phyloP scores from a whole-genome alignment of 2,797 vertebrate species.

The Lophura swinhoii region DNA sequence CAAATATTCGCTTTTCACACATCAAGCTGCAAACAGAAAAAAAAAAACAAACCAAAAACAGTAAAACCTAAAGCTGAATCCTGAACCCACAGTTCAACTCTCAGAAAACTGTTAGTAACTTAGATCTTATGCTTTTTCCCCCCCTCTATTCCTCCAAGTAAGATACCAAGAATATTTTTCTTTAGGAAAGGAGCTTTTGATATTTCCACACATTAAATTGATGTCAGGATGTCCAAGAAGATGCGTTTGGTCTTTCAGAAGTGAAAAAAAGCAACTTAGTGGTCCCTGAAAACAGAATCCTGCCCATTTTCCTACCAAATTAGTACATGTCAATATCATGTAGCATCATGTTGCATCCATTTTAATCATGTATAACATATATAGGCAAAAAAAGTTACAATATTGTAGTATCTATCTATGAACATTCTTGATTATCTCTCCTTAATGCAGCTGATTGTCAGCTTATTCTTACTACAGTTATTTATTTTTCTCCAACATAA shows the following conservation, averaged over 20 bases:
- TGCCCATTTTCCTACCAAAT: background rate
- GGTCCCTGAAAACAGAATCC: background rate
- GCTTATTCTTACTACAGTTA: background rate
- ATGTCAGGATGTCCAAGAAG: background rate
- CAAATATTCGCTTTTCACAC: slow-evolving; percentile 99
- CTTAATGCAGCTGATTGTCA: background rate
- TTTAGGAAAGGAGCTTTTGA: background rate
- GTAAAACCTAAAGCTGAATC: background rate
- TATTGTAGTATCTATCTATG: background rate
- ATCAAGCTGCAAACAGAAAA: slow-evolving; percentile 86
- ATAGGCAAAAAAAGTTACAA: background rate
- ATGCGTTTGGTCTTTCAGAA: background rate
- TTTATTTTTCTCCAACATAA: background rate
- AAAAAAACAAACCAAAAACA: background rate
- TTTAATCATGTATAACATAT: background rate
- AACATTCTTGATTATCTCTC: background rate
- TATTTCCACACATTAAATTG: background rate
- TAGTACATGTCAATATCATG: background rate
- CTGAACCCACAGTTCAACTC: background rate
- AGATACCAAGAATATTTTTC: background rate
- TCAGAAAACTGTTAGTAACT: background rate
- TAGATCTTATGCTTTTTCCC: background rate
- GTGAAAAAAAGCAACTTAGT: background rate
- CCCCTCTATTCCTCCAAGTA: background rate
- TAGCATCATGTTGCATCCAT: background rate